Percentiles rank a stretch among this genome's conserved stretches.
Conservation (phyloP, 1,140 invertebrate genomes). For the Pentalonia nigronervosa region DNA sequence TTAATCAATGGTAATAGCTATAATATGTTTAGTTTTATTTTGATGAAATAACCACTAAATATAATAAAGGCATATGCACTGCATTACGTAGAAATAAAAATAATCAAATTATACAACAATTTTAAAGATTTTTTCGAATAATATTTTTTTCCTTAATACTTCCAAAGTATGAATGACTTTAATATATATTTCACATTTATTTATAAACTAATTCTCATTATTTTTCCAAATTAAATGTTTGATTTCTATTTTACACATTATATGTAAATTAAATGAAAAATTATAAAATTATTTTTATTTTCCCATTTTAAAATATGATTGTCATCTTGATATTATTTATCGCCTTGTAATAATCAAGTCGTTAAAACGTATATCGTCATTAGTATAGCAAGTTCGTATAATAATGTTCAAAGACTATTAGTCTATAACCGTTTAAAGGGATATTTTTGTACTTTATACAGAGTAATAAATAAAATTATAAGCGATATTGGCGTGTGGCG, state of each 20-base stretch:
- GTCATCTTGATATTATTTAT: neutral
- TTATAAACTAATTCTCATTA: neutral
- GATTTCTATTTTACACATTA: neutral
- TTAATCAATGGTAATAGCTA: too few relatives aligned
- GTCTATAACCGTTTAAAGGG: neutral
- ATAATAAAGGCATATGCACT: neutral
- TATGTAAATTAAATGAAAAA: constrained; percentile 2
- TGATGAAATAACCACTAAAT: neutral
- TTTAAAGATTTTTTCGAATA: neutral
- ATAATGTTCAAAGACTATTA: neutral
- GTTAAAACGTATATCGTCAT: neutral
- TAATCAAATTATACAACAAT: neutral
- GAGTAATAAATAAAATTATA: neutral
- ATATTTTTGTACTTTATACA: neutral
- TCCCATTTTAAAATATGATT: neutral
- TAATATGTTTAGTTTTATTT: neutral
- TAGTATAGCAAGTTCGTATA: neutral
- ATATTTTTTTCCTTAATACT: neutral
- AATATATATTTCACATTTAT: neutral
- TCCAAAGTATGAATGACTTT: neutral
- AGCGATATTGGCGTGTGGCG: neutral
- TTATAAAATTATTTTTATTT: neutral
- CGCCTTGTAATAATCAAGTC: neutral
- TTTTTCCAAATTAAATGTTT: neutral
- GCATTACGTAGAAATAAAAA: neutral